Base-by-base conservation (phyloP, 2,113 vertebrate genomes). In the Narcine bancroftii region DNA sequence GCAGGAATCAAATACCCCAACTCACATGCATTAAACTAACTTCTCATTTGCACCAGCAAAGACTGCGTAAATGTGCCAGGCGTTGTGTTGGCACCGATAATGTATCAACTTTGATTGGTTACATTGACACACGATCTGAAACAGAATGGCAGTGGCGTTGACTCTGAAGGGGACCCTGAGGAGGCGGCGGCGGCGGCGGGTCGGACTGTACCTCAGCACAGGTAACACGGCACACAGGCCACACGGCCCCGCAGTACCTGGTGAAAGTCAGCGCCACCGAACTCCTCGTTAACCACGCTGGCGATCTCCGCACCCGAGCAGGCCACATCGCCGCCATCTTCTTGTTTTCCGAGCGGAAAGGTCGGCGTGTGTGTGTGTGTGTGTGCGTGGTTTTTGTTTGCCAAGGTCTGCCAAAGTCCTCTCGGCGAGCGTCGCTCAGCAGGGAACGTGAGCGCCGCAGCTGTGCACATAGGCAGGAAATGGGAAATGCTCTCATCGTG, bases 251-350 rank as follows among this genome's bases (percentile, higher is more conserved):
- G 29, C 63, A 91, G 39, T 91, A 91, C 87, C 87, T 91, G 87
- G 36, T 91, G 39, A 66, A 45, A 66, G 87, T 91, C 87, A 91
- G 24, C 24, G 87, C 63, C 63, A 69, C 39, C 36, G 36, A 69
- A 26, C 87, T 42, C 42, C 87, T 60, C 36, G 56, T 5, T 29
- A 91, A 91, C 56, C 66, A 6, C 5, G 19, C 39, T 21, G 87
- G 39, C 63, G 87, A 91, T 69, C 29, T 91, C 87, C 87, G 69
- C 63, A 91, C 13, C 56, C 87, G 36, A 91, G 39, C 87, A 69
- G 87, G 87, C 87, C 87, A 91, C 60, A 91, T 91, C 87, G 87
- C 87, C 87, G 87, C 87, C 87, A 91, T 91, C 87, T 91, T 91
- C 87, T 69, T 91, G 87, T 91, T 69, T 79, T 45, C 42, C 63